Base-by-base conservation (phyloP, 2,888 invertebrate genomes). In the Notodonta ziczac region DNA sequence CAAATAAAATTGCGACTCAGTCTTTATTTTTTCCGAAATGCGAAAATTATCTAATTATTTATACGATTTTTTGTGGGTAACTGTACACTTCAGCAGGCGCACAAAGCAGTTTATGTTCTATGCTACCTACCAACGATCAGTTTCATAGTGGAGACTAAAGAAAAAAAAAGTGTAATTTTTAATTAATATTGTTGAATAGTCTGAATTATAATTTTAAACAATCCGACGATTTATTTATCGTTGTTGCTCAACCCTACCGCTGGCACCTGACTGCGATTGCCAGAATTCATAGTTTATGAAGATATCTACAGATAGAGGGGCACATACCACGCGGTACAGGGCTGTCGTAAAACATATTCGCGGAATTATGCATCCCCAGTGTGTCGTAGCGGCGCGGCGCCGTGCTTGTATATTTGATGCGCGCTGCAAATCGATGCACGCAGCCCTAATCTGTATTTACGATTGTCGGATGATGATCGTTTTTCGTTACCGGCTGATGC, bases 271-370 rank as follows among this genome's bases (percentile, higher is more conserved):
- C 89, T 86, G 85, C 87, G 89, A 88, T 87, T 88, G 87, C 84
- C 80, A 73, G 81, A 85, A 90, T 91, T 87, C 89, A 89, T 91
- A 90, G 85, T 91, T 92, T 91, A 93, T 90, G 89, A 87, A 85
- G 75, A 75, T 72, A 76, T 75, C 72, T 70, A 69, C 66, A 72
- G 72, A 57, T 63, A 59, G 59, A 63, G 67, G 62, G 69, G 67
- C 65, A 75, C 76, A 35, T 32, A 50, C 58, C 40, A 66, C 58
- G 35, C 35, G 66, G 63, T 60, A 70, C 32, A 74, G 67, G 72
- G 63, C 69, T 63, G 74, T 83, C 84, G 83, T 89, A 87, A 88
- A 82, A 66, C 74, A 82, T 81, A 82, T 79, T 79, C 82, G 78
- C 77, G 76, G 80, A 82, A 85, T 86, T 84, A 84, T 87, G 87